These are phyloP conservation scores for Gymnobelideus leadbeateri DNA, from an alignment of 2,113 vertebrate genomes.

Conservation along the genomic window DNA sequence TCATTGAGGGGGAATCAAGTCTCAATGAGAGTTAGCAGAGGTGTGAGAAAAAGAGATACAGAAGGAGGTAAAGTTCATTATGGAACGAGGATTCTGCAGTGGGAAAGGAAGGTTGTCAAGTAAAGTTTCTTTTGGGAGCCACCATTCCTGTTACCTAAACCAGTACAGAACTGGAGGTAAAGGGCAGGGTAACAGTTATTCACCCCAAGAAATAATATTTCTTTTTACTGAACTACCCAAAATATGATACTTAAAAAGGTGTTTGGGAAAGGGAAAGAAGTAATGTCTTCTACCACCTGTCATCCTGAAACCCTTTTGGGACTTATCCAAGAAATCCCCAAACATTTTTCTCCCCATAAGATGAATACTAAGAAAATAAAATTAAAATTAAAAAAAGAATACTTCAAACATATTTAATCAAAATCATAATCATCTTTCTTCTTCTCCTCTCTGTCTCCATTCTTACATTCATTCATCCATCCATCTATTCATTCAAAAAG, in stretches of 20 bases:
- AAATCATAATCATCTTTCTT: background rate
- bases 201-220: background rate
- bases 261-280: background rate
- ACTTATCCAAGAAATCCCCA: background rate
- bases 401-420: background rate
- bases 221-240: background rate
- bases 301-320: background rate
- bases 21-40: background rate
- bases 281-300: background rate
- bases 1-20: background rate
- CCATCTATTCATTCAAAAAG: background rate
- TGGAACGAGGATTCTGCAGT: background rate
- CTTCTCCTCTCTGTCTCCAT: background rate
- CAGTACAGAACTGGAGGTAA: background rate
- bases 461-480: background rate
- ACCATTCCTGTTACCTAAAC: background rate
- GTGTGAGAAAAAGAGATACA: background rate
- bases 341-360: background rate
- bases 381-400: too few relatives aligned
- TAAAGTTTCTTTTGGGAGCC: too few relatives aligned
- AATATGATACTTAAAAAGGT: background rate
- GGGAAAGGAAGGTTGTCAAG: background rate
- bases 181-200: background rate
- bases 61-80: background rate
- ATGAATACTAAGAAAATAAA: too few relatives aligned